Evolutionary conservation across 1,140 invertebrate genomes (phyloP).

Genomic region (Penaeus japonicus): DNA sequence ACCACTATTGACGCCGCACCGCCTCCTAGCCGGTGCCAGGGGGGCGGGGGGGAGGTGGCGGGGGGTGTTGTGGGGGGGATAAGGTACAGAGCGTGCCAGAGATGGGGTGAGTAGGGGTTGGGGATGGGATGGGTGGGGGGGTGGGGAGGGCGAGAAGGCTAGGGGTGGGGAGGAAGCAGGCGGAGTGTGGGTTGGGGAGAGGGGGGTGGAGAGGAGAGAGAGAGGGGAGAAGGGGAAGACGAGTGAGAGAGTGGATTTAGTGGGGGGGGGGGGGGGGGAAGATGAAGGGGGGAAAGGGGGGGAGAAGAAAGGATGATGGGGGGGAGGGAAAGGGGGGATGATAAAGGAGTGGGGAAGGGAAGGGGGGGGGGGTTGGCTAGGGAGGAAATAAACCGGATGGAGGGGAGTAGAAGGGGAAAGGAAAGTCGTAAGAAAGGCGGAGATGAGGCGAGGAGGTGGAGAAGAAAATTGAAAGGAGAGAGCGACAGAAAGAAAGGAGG

Average conservation of each 20-base stretch:
- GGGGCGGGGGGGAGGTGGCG: not conserved
- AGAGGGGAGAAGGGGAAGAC: too few relatives aligned
- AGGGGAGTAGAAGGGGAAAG: too few relatives aligned
- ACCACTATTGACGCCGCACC: constrained; percentile 26
- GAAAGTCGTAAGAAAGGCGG: too few relatives aligned
- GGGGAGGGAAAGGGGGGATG: not conserved
- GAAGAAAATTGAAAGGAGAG: not conserved
- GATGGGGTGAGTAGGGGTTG: not conserved
- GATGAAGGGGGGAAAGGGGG: not conserved
- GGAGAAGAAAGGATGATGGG: too few relatives aligned
- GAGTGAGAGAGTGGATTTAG: not conserved
- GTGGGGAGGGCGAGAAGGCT: not conserved
- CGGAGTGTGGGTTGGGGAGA: not conserved
- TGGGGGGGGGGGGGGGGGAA: not conserved
- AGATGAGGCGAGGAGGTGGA: not conserved
- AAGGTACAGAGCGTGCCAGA: not conserved
- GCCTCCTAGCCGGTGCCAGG: constrained; percentile 13
- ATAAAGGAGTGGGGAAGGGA: not conserved
- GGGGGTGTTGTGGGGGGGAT: not conserved
- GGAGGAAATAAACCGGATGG: not conserved
- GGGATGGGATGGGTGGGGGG: not conserved
- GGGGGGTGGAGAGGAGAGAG: not conserved
- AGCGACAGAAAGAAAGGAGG: not conserved
- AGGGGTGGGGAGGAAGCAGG: not conserved
- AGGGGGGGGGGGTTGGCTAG: not conserved